Evolutionary conservation across 2,797 vertebrate species (phyloP), one percentile per base, ranked within the genome.

Genomic region (Gymnothorax javanicus): DNA sequence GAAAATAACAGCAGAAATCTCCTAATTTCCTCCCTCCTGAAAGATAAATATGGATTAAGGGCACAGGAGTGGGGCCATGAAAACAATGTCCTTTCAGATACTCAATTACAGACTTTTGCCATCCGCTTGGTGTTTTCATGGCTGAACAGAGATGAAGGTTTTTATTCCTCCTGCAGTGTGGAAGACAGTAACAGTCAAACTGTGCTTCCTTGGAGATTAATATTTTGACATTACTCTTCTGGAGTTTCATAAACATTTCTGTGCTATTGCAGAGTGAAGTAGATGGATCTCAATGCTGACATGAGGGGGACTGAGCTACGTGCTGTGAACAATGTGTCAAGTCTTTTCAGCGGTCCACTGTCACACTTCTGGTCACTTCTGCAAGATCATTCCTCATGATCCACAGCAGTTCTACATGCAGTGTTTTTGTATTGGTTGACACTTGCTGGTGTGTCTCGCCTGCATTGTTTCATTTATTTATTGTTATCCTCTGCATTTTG

Each of bases 191-290:
- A 86, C 86, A 83, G 58, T 57, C 82, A 82, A 67, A 82, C 86
- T 82, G 59, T 33, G 13, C 43, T 82, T 75, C 75, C 33, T 67
- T 25, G 86, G 86, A 82, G 71, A 15, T 87, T 50, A 71, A 56
- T 67, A 82, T 83, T 87, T 83, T 87, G 60, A 87, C 86, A 86
- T 82, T 57, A 82, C 79, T 87, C 86, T 83, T 87, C 81, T 83
- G 86, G 60, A 43, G 86, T 87, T 87, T 83, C 79, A 69, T 87
- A 87, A 87, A 57, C 79, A 83, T 82, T 83, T 87, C 54, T 69
- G 33, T 82, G 27, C 79, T 52, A 56, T 69, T 69, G 77, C 75
- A n/a, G 73, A 82, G 67, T 54, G 56, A 86, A 86, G 62, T 8
- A n/a, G 69, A 60, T 4, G 69, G 77, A n/a, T 83, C n/a, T 83